Evolutionary conservation across 2,113 vertebrate genomes (phyloP).

Genomic region (Periophthalmodon schlosseri): DNA sequence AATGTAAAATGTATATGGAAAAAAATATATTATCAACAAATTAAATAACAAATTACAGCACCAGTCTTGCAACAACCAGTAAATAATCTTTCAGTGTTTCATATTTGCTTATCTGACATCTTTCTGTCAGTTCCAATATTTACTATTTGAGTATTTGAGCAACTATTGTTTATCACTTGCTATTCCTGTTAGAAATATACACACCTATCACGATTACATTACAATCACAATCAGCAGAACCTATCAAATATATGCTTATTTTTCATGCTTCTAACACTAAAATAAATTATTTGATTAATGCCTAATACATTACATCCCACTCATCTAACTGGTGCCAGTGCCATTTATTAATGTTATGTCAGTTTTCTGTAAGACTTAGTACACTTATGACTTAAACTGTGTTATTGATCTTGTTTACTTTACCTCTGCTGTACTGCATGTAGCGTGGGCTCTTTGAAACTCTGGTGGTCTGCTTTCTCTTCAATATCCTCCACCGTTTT

Average conservation of each 20-base stretch:
- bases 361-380: too few species aligned
- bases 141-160: background rate
- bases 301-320: too few species aligned
- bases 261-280: background rate
- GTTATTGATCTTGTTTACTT: background rate
- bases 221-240: too few species aligned
- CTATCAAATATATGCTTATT: background rate
- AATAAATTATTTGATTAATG: background rate
- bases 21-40: too few species aligned
- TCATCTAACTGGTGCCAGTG: too few species aligned
- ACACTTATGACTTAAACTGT: too few species aligned
- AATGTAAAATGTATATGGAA: background rate
- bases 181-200: too few species aligned
- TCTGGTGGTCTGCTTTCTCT: slow-evolving; percentile 86
- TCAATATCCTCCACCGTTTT: slow-evolving; percentile 90
- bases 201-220: too few species aligned
- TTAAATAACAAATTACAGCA: background rate
- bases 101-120: background rate
- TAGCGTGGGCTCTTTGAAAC: slow-evolving; percentile 82
- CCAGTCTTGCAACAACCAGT: background rate
- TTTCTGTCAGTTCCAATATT: background rate
- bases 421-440: slow-evolving; percentile 92
- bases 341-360: too few species aligned
- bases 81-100: too few species aligned
- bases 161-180: too few species aligned